Conservation (phyloP, 2,113 vertebrate species). For the Festucalex cinctus region DNA sequence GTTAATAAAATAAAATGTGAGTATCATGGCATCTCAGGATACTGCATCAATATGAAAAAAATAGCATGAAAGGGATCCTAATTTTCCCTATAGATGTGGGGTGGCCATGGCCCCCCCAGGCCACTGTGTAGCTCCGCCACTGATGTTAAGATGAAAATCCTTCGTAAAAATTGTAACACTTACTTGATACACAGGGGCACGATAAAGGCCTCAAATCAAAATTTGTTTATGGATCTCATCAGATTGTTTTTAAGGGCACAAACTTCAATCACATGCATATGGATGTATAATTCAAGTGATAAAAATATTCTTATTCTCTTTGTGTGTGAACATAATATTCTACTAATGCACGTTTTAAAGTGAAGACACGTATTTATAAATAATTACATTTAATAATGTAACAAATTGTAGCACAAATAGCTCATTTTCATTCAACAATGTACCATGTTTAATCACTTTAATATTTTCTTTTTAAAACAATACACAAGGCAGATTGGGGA, state of each 20-base stretch:
- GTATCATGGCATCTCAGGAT: too few relatives aligned
- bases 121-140: too few relatives aligned
- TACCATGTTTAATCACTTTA: slow-evolving; percentile 63
- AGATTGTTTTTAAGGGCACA: not conserved
- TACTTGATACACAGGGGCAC: too few relatives aligned
- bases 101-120: too few relatives aligned
- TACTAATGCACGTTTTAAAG: not conserved
- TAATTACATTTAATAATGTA: slow-evolving; percentile 1
- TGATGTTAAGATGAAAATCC: too few relatives aligned
- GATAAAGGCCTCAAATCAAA: not conserved
- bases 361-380: not conserved
- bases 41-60: too few relatives aligned
- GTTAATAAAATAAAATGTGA: too few relatives aligned
- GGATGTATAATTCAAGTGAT: not conserved
- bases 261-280: not conserved
- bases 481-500: slow-evolving; percentile 50
- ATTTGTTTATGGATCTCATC: not conserved
- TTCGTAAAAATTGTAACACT: too few relatives aligned
- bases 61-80: too few relatives aligned
- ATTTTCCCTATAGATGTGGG: too few relatives aligned
- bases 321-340: not conserved
- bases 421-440: slow-evolving; percentile 46
- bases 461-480: slow-evolving; percentile 65
- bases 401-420: not conserved
- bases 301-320: not conserved